Base-by-base conservation (phyloP, 2,888 invertebrate genomes). In the Amblyteles armatorius region DNA sequence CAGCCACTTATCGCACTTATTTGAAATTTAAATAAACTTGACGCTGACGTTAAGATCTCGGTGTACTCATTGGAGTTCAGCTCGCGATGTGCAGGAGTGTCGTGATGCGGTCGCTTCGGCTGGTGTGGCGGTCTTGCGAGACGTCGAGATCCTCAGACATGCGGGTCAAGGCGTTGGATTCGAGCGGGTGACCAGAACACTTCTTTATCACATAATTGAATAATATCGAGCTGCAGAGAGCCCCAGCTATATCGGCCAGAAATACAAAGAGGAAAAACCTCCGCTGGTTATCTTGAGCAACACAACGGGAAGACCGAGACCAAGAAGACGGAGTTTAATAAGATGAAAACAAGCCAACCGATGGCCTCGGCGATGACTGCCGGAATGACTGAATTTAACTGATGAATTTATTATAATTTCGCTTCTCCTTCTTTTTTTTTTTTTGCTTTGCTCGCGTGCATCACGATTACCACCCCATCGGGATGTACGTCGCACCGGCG, bases 1-100 rank as follows among this genome's bases (percentile, higher is more conserved):
- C 79, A 77, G 77, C 80, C 77, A 84, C 80, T 84, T 80, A 80
- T 80, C 72, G 72, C 77, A 80, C 80, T 83, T 80, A 80, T 84
- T 80, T 73, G 73, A 80, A 84, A 84, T 77, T 80, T 80, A 80
- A 84, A 84, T 84, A 80, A 80, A 84, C 80, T 84, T 77, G 72
- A 80, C 72, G 67, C 50, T 29, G 77, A 77, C 72, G 80, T 84
- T 77, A 84, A 67, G 80, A 80, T 84, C 77, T 84, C 57, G 60
- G 55, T 65, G 60, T 60, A 44, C 29, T 63, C 19, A 67, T 29
- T 65, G 44, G 65, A 26, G 60, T 60, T 73, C 52, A 77, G 55
- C 44, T 65, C 57, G 22, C 44, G 16, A n/a, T 19, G 36, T n/a
- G 40, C n/a, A 69, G 26, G 57, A 55, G 11, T 44, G 52, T 67